Evolutionary conservation across 2,797 vertebrate genomes (phyloP).

Genomic region (Agapornis canus): DNA sequence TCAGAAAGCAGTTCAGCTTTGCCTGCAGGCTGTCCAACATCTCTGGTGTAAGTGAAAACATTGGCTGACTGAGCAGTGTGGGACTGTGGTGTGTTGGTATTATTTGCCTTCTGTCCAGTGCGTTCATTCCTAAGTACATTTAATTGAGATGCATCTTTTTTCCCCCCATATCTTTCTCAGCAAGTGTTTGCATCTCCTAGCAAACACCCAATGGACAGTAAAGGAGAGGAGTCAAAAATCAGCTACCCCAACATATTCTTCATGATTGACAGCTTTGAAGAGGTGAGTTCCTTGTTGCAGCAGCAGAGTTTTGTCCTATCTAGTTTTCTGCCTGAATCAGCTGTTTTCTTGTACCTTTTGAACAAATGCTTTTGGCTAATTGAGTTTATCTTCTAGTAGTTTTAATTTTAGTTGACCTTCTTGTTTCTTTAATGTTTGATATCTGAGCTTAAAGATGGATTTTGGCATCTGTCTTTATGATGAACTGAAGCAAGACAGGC

Average conservation of each 20-base stretch:
- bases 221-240: constrained; percentile 98
- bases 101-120: neutral
- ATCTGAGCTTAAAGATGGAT: neutral
- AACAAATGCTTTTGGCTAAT: neutral
- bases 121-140: neutral
- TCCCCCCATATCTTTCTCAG: constrained; percentile 67
- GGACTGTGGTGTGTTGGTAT: neutral
- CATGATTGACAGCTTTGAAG: constrained; percentile 99
- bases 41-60: neutral
- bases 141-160: neutral
- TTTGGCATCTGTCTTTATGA: neutral
- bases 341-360: neutral
- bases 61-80: neutral
- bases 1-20: neutral
- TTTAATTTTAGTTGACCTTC: neutral
- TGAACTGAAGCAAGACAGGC: neutral
- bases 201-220: constrained; percentile 98
- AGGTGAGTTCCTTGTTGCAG: constrained; percentile 78
- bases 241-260: constrained; percentile 99
- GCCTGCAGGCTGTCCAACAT: neutral
- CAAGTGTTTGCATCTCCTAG: constrained; percentile 98
- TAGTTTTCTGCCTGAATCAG: neutral
- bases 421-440: neutral
- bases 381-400: neutral
- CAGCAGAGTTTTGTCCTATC: neutral